Conservation (phyloP, 2,113 vertebrate genomes). For the Sylvia atricapilla region DNA sequence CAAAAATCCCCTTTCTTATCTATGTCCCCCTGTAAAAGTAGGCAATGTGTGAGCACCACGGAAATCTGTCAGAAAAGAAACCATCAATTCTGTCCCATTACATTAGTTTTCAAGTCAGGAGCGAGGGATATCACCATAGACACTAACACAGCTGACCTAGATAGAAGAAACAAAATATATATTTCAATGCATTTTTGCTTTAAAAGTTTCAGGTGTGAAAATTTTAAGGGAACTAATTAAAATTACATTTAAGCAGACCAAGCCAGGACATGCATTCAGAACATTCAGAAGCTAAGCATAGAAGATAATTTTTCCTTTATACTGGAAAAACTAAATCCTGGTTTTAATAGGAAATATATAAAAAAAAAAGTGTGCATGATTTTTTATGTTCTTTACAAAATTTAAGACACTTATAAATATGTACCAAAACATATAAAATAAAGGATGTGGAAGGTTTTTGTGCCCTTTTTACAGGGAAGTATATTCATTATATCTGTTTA, state of each 20-base stretch:
- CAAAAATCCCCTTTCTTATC: not conserved
- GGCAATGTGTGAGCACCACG: not conserved
- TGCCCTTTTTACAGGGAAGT: not conserved
- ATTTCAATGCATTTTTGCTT: not conserved
- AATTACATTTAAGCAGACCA: not conserved
- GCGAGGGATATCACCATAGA: not conserved
- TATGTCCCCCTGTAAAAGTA: not conserved
- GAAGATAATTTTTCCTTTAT: not conserved
- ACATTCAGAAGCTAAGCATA: not conserved
- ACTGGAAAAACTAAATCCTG: not conserved
- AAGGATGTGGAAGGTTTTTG: not conserved
- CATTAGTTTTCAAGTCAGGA: not conserved
- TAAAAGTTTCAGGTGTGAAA: not conserved
- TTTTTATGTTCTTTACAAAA: not conserved
- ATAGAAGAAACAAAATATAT: not conserved
- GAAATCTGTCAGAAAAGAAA: constrained; percentile 7
- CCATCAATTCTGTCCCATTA: not conserved
- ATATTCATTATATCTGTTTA: not conserved
- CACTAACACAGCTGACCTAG: not conserved
- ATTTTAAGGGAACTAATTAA: not conserved
- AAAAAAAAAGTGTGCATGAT: not conserved
- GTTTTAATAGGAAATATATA: not conserved
- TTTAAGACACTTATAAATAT: not conserved
- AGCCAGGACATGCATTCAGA: not conserved
- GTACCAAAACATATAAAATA: not conserved